Percentiles rank a stretch among this genome's conserved stretches.
Evolutionary conservation across 1,140 invertebrate genomes (phyloP).

Genomic region (Sycobia sp.): DNA sequence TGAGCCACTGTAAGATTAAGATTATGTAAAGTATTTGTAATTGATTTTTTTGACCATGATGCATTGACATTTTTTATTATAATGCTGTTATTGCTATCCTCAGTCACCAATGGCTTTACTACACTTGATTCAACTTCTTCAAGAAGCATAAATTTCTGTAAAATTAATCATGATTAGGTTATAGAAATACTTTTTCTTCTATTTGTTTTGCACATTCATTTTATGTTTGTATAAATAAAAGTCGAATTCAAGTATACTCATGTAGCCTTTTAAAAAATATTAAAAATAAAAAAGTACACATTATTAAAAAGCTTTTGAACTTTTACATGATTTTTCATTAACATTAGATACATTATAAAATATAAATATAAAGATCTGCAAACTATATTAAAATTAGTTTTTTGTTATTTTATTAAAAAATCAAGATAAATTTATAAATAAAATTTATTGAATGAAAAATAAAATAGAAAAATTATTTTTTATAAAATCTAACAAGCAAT

Average conservation of each 20-base stretch:
- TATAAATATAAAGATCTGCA: too few species aligned
- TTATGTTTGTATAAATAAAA: too few species aligned
- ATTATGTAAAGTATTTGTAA: slow-evolving; percentile 67
- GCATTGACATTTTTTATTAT: slow-evolving; percentile 63
- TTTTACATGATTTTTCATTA: too few species aligned
- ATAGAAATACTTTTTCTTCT: too few species aligned
- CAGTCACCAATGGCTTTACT: slow-evolving; percentile 34
- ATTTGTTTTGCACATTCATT: too few species aligned
- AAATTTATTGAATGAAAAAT: neutral
- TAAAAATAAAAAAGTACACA: too few species aligned
- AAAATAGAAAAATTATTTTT: neutral
- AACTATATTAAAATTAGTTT: too few species aligned
- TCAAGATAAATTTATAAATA: neutral
- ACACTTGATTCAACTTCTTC: slow-evolving; percentile 57
- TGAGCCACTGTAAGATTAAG: slow-evolving; percentile 66
- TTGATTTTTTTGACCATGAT: slow-evolving; percentile 66
- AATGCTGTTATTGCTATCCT: slow-evolving; percentile 48
- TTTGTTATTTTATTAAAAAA: too few species aligned
- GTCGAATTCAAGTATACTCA: too few species aligned
- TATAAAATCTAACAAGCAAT: neutral
- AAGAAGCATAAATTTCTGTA: slow-evolving; percentile 53
- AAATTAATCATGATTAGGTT: neutral
- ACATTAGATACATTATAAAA: neutral
- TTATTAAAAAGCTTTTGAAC: too few species aligned
- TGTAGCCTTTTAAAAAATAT: too few species aligned